Evolutionary conservation across 1,140 invertebrate genomes (phyloP), one percentile per base, ranked within the genome.

Genomic region (Gonioctena quinquepunctata): DNA sequence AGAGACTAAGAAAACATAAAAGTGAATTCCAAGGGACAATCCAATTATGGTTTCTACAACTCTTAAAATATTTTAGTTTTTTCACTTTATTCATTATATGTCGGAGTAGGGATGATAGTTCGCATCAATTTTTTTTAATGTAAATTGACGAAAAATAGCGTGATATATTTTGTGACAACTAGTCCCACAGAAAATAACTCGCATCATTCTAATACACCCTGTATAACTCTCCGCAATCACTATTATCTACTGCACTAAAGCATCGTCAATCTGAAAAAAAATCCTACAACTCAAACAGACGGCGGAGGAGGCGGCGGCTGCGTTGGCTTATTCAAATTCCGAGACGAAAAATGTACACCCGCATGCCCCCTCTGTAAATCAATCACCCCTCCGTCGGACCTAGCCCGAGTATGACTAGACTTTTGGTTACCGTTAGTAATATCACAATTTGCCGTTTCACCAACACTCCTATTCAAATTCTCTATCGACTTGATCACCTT

Each of bases 261-360:
- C 33, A n/a, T 11, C 33, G 13, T 42, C 16, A 16, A 54, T 22
- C n/a, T 18, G 13, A 18, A 54, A 54, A 54, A 22, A 18, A 22
- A 54, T 16, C 8, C 50, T 16, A 18, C 50, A 42, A 42, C 50
- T 54, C 50, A 22, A 3, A 42, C 8, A n/a, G 33, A 11, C 4
- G 82, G 82, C 16, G 82, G 82, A 19, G 82, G 82, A 3, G 81
- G 82, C 2, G 82, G 82, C 8, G 81, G 81, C 54, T 81, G 77
- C 7, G 81, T 79, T 2, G 81, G 80, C 72, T 82, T 82, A 63
- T 70, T 80, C 66, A 81, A 68, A 68, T 73, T 77, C 42, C 79
- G 61, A 8, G 81, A 76, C 25, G 80, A 76, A 19, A 67, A 56
- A 25, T 69, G 22, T 56, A 42, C 22, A 52, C 27, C n/a, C 19